Base-by-base conservation (phyloP, 2,888 invertebrate genomes). In the Orthonychiurus folsomi region DNA sequence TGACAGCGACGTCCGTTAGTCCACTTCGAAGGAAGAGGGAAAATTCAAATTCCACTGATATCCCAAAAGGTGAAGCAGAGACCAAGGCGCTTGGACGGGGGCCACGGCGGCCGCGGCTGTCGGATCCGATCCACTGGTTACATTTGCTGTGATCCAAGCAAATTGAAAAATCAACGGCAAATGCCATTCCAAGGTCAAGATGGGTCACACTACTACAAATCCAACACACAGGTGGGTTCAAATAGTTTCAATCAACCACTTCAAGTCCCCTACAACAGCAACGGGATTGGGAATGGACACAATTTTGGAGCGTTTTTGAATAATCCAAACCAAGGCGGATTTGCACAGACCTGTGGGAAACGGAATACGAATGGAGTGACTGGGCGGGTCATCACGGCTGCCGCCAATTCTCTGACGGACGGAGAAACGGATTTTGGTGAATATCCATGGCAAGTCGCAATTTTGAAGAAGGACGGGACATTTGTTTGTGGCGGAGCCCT, bases 401-500 rank as follows among this genome's bases (percentile, higher is more conserved):
- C 59, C 3, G 61, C 50, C 54, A 53, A 62, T 50, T 37, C 62
- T n/a, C 56, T 59, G n/a, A 61, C 57, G 28, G 61, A 64, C 25
- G 61, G 62, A 56, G 61, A 66, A 37, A 66, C 66, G n/a, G 63
- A 66, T 27, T 66, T 61, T 60, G 66, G 66, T 3, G 59, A 59
- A 78, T 92, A 92, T 75, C 92, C 92, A 9, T 93, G 92, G 88
- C 90, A 95, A 82, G 93, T 88, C 23, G 95, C 94, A 61, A 92
- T 96, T 67, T 78, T 95, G 77, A 93, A 94, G 78, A 93, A 92
- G 77, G 59, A 59, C 24, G 91, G 93, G 75, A 88, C 91, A 18
- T 94, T 93, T 74, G 90, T 90, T 24, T 93, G 93, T 75, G 93
- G 93, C 69, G 93, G 92, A 69, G 90, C 93, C 20, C 80, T 93